A percentile compares a stretch with the other conserved stretches of the same genome.
These are phyloP conservation scores for Eucera pruinosa DNA, from an alignment of 2,888 invertebrate species.

Conservation along the genomic window DNA sequence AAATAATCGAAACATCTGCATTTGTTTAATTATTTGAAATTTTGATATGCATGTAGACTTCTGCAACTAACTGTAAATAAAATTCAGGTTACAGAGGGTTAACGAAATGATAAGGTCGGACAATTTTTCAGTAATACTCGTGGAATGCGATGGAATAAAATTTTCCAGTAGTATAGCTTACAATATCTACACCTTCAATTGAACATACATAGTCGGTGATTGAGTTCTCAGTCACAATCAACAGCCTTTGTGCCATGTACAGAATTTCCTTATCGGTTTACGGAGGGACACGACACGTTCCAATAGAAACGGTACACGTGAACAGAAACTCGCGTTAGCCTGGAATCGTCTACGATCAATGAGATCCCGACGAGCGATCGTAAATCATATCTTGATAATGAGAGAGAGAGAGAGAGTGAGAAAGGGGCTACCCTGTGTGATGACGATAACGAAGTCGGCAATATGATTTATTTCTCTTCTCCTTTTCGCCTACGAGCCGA, in stretches of 20 bases:
- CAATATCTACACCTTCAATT: too few species aligned
- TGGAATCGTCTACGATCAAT: slow-evolving; percentile 25
- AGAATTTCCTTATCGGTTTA: slow-evolving; percentile 30
- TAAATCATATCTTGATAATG: slow-evolving; percentile 54
- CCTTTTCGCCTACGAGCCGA: neutral
- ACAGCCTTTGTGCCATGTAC: slow-evolving; percentile 9
- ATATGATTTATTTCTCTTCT: slow-evolving; percentile 50
- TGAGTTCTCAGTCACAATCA: slow-evolving; percentile 25
- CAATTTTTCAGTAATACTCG: too few species aligned
- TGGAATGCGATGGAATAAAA: too few species aligned
- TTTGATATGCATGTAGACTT: too few species aligned
- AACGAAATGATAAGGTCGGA: too few species aligned
- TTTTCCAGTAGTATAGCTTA: too few species aligned
- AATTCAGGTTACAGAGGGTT: too few species aligned
- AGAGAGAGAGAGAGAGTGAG: slow-evolving; percentile 11
- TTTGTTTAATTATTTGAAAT: too few species aligned
- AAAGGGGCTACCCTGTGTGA: slow-evolving; percentile 4
- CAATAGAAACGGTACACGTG: neutral
- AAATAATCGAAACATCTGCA: too few species aligned
- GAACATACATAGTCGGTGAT: neutral
- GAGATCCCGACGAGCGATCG: slow-evolving; percentile 28
- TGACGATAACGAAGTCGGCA: slow-evolving; percentile 46
- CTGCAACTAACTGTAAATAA: too few species aligned
- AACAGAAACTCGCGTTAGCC: slow-evolving; percentile 26
- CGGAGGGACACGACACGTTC: slow-evolving; percentile 1